Base-by-base conservation (phyloP, 2,113 vertebrate genomes). In the Amblyornis subalaris region DNA sequence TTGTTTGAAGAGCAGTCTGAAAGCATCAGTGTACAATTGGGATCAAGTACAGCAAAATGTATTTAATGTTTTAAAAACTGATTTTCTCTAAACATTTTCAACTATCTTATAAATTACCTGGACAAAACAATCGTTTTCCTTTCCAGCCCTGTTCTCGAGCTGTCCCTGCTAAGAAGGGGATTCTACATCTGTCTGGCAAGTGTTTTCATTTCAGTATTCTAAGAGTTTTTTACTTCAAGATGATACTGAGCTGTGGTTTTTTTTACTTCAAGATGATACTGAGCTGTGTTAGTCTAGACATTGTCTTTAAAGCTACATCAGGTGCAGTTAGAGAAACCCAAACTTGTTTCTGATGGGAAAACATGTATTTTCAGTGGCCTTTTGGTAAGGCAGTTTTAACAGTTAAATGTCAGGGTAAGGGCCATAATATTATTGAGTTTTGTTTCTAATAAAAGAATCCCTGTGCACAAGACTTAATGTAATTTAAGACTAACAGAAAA, bases 151-250 rank as follows among this genome's bases (percentile, higher is more conserved):
- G 36, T 61, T 96, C 91, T 76, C n/a, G 23, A 84, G 88, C 62
- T 76, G 85, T 33, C 72, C 72, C 85, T 93, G 64, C 48, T 74
- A 12, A 38, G 36, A 75, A 89, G 65, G 70, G 88, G 85, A 57
- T 31, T 95, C 28, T 88, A n/a, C 86, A 36, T 90, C 88, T 93
- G 36, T 29, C 80, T 92, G 97, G 94, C 96, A 96, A 93, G 96
- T 95, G 95, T 89, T 93, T 70, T 45, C 13, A 51, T 94, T 90
- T 90, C 73, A 45, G 1, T 53, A 24, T 81, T 54, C 9, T 28
- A 33, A 51, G 50, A 47, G 23, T 33, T 67, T 47, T 48, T 58
- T 51, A 40, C 31, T 53, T 72, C 25, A 42, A 44, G 61, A 40
- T 87, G 14, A 12, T 26, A 25, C 35, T 85, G 24, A 70, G 55